Evolutionary conservation across 2,888 invertebrate genomes (phyloP), one percentile per base, ranked within the genome.

Genomic region (Drosophila leonis): DNA sequence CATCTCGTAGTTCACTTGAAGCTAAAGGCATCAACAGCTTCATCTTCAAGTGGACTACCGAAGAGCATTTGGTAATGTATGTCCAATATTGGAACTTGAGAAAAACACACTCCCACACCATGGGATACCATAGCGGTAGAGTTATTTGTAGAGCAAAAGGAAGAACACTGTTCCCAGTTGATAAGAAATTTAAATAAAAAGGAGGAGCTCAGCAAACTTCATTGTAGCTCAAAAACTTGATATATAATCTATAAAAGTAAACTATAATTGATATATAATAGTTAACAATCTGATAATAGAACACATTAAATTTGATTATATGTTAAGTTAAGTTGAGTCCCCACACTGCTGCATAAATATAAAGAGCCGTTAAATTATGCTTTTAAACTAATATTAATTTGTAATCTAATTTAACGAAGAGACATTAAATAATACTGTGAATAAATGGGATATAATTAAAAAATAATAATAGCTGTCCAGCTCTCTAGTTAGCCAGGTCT

Each of bases 401-500:
- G 18, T 33, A 31, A 49, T 49, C 13, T 7, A 18, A 18, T 18
- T 18, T 33, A 18, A 12, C 13, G 18, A 12, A 20, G 31, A 4
- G 12, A 8, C 31, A 49, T 33, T 18, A 31, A 31, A 49, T 18
- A 49, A n/a, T 49, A n/a, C 31, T 49, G 8, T 0, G 12, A 31
- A 33, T 31, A 49, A 49, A 33, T 33, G 13, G 7, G 13, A 49
- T 33, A 33, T 49, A 49, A 49, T 33, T 49, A 49, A 31, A 49
- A 49, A 49, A 18, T 49, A 49, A 49, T 49, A 33, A 49, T 18
- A 33, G 49, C 1, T 13, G 8, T 13, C 8, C 20, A 13, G 49
- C 31, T 31, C 31, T 20, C 6, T 18, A 18, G 49, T 18, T 49
- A 20, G 31, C 9, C 18, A 31, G 7, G 18, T 20, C 12, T 31